Percentiles rank a stretch among this genome's conserved stretches.
phyloP scores from a whole-genome alignment of 2,113 vertebrate species.

The Daboia siamensis region DNA sequence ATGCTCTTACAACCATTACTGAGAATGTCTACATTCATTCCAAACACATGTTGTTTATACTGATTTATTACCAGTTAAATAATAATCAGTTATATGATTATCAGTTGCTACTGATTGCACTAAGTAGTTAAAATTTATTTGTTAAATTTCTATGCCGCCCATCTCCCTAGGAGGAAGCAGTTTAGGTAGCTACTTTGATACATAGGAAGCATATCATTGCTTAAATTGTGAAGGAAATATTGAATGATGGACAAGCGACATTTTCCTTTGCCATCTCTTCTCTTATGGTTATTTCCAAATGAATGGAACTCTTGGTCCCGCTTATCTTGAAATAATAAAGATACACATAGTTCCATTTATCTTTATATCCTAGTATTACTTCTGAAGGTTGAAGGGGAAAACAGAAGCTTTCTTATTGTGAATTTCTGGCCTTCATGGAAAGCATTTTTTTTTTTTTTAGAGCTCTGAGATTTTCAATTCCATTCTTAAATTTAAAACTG shows the following conservation, averaged over 20 bases:
- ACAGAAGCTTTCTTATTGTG: not conserved
- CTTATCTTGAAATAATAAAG: not conserved
- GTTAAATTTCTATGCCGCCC: not conserved
- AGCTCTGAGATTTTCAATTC: not conserved
- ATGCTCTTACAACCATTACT: not conserved
- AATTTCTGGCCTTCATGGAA: not conserved
- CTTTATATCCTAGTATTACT: not conserved
- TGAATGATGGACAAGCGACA: not conserved
- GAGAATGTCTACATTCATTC: not conserved
- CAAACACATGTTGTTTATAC: not conserved
- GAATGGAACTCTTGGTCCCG: not conserved
- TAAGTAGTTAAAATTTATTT: not conserved
- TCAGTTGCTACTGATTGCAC: not conserved
- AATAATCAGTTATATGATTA: not conserved
- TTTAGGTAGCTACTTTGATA: not conserved
- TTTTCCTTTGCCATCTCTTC: not conserved
- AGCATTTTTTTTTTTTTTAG: not conserved
- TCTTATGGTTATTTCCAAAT: not conserved
- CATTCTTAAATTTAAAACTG: not conserved
- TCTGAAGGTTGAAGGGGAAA: not conserved
- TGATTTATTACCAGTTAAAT: not conserved
- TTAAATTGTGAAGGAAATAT: not conserved
- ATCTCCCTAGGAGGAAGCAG: no score
- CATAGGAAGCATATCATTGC: not conserved
- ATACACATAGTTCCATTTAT: not conserved